phyloP scores from a whole-genome alignment of 2,113 vertebrate species.

The Indicator maculatus region DNA sequence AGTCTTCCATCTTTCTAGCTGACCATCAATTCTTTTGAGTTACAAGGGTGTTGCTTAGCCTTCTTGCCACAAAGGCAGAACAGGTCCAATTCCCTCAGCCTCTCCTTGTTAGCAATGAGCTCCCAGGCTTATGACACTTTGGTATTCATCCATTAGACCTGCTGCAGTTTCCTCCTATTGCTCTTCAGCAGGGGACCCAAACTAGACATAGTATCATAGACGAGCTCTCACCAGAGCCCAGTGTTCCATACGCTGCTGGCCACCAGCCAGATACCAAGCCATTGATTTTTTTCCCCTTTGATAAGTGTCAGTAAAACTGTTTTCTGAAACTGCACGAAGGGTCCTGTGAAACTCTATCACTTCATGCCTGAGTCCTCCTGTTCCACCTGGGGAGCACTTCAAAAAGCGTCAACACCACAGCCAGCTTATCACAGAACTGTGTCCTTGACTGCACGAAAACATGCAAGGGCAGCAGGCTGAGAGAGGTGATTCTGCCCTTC shows the following conservation, averaged over 20 bases:
- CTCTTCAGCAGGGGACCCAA: neutral
- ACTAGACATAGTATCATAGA: neutral
- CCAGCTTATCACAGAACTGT: neutral
- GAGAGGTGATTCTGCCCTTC: neutral
- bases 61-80: neutral
- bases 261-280: neutral
- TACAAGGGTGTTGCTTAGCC: neutral
- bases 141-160: neutral
- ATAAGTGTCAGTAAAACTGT: neutral
- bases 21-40: neutral
- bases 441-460: neutral
- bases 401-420: neutral
- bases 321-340: neutral
- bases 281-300: neutral
- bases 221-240: neutral
- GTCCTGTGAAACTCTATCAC: neutral
- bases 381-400: neutral
- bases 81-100: neutral
- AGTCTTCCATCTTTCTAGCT: neutral
- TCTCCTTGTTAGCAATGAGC: neutral
- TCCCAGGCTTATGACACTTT: neutral
- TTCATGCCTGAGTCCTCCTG: neutral
- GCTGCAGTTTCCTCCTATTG: neutral
- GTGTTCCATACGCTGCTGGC: neutral
- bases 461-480: fast-evolving